phyloP scores from a whole-genome alignment of 2,113 vertebrate species.

The Proteles cristata region DNA sequence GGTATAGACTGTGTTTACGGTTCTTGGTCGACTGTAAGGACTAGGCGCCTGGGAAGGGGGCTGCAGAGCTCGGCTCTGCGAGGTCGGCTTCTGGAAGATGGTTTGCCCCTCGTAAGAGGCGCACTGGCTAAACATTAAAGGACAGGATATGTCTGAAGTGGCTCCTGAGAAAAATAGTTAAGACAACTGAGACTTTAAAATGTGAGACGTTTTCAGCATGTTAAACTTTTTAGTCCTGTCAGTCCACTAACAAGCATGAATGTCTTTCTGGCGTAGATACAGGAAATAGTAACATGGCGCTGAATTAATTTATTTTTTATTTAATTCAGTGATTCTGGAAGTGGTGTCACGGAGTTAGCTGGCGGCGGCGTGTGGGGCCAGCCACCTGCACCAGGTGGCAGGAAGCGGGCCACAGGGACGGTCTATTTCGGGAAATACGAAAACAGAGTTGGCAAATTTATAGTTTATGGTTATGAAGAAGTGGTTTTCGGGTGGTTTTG shows the following conservation, averaged over 20 bases:
- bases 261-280: not conserved
- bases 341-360: accelerated
- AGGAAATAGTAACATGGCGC: accelerated
- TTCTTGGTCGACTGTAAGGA: not conserved
- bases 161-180: not conserved
- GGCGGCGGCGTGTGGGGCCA: accelerated
- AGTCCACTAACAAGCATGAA: not conserved
- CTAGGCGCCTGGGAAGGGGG: not conserved
- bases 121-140: accelerated
- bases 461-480: not conserved
- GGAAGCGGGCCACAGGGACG: not conserved
- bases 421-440: slow-evolving; percentile 65
- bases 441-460: slow-evolving; percentile 25
- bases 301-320: not conserved
- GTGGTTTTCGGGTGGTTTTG: slow-evolving; percentile 26
- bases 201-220: not conserved
- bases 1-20: not conserved
- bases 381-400: slow-evolving; percentile 1
- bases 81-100: accelerated
- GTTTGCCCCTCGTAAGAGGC: too few relatives aligned
- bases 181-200: not conserved
- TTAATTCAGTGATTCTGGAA: not conserved
- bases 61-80: accelerated
- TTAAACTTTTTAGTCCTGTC: not conserved
- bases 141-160: not conserved